Evolutionary conservation across 2,113 vertebrate genomes (phyloP), one percentile per base, ranked within the genome.

Genomic region (Phylloscopus trochiloides): DNA sequence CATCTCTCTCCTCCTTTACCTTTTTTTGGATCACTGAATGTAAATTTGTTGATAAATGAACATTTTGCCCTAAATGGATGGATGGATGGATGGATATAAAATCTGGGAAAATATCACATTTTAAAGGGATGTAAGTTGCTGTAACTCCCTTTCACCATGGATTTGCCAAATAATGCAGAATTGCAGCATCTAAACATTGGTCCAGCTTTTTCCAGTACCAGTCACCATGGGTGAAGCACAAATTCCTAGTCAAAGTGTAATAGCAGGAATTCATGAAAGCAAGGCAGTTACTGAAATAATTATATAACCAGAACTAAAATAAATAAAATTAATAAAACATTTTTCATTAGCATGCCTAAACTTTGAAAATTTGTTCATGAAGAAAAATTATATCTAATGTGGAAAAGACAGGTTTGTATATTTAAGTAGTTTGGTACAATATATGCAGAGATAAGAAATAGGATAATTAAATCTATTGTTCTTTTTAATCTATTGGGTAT

Each of bases 1-100:
- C 0, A 40, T 29, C 11, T 66, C 16, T 47, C 57, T 66, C 19
- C 1, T 36, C 5, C 10, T 77, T 65, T 61, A 8, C 6, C 2
- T 31, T 58, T 52, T 45, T 66, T 34, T 36, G 1, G 3, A 58
- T 67, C 8, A 51, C 0, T 54, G 34, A 62, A 59, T 57, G 5
- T 14, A 74, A 78, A 42, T 55, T 42, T 74, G 3, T 51, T 63
- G 20, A 48, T 32, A 86, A 82, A 79, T 48, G 7, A 63, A n/a
- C 4, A 8, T 48, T 91, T 12, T 62, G 4, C 84, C 34, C 62
- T 75, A 48, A 31, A 38, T 61, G 43, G 34, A 48, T 48, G 55
- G 57, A 25, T 66, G 61, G 26, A 58, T 52, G 24, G 1, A 52
- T 9, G 14, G 18, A 43, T 54, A 57, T 16, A 36, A 75, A 84